Conservation (phyloP, 1,140 invertebrate genomes). For the Dendrolimus punctatus region DNA sequence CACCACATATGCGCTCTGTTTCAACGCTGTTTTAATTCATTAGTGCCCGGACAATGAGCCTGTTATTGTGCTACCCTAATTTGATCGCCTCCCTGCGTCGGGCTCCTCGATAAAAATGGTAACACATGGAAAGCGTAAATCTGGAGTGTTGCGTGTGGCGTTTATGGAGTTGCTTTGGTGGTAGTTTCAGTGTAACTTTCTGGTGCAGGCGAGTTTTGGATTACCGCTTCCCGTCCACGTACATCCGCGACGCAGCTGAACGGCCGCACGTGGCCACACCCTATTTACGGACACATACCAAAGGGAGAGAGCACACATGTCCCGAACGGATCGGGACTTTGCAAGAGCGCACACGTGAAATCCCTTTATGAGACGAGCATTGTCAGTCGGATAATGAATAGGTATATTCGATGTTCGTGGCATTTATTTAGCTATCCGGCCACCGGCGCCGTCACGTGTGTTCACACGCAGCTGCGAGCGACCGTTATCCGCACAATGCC, state of each 20-base stretch:
- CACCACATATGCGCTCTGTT: slow-evolving; percentile 55
- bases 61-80: slow-evolving; percentile 19
- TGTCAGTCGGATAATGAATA: slow-evolving; percentile 64
- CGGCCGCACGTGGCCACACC: slow-evolving; percentile 67
- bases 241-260: slow-evolving; percentile 66
- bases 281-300: slow-evolving; percentile 66
- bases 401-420: slow-evolving; percentile 42
- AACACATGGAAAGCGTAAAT: slow-evolving; percentile 1
- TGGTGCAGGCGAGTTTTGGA: slow-evolving; percentile 54
- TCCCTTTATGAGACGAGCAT: slow-evolving; percentile 65
- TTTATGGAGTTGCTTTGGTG: slow-evolving; percentile 5
- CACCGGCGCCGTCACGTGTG: slow-evolving; percentile 62
- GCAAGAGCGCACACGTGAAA: slow-evolving; percentile 68
- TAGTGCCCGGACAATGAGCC: slow-evolving; percentile 50
- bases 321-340: slow-evolving; percentile 63
- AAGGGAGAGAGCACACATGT: slow-evolving; percentile 66
- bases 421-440: slow-evolving; percentile 69
- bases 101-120: not conserved
- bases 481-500: slow-evolving; percentile 68
- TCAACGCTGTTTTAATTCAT: slow-evolving; percentile 65
- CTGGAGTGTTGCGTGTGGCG: slow-evolving; percentile 6
- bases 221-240: slow-evolving; percentile 62
- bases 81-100: not conserved
- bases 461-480: slow-evolving; percentile 61
- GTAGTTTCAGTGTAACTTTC: slow-evolving; percentile 28